A percentile compares a stretch with the other conserved stretches of the same genome.
These are phyloP conservation scores for Heteromyza rotundicornis DNA, from an alignment of 2,888 invertebrate species.

Conservation along the genomic window DNA sequence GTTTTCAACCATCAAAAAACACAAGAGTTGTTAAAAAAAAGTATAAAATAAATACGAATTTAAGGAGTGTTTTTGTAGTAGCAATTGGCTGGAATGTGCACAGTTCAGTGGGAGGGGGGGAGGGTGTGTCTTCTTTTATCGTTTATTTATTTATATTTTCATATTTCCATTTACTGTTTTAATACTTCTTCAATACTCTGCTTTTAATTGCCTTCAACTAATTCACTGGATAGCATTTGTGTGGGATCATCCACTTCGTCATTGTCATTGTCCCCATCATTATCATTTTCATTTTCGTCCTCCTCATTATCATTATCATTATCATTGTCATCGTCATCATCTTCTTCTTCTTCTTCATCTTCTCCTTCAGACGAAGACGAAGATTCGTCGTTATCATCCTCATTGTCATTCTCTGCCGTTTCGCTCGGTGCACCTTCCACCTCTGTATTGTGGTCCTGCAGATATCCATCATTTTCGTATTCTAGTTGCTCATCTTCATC, in stretches of 20 bases:
- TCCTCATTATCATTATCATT: not conserved
- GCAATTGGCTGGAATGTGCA: slow-evolving; percentile 22
- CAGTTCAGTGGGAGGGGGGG: not conserved
- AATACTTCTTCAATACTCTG: slow-evolving; percentile 25
- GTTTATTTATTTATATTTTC: not conserved
- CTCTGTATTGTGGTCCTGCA: not conserved
- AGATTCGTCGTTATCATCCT: not conserved
- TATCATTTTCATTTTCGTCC: not conserved
- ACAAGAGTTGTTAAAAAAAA: not conserved
- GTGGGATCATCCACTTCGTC: slow-evolving; percentile 17
- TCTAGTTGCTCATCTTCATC: slow-evolving; percentile 20
- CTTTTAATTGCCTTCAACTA: slow-evolving; percentile 22
- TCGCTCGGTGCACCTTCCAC: not conserved
- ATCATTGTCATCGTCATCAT: not conserved
- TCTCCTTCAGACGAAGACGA: no score
- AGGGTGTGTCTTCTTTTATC: slow-evolving; percentile 5
- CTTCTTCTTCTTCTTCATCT: no score
- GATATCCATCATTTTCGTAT: slow-evolving; percentile 12
- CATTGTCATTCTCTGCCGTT: slow-evolving; percentile 1
- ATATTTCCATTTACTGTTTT: no score
- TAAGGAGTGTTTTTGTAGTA: not conserved
- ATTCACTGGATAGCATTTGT: slow-evolving; percentile 19
- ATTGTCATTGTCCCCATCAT: not conserved
- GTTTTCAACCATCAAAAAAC: not conserved
- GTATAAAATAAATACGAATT: not conserved